Conservation (phyloP, 2,113 vertebrate genomes). For the Aspidoscelis tigris region DNA sequence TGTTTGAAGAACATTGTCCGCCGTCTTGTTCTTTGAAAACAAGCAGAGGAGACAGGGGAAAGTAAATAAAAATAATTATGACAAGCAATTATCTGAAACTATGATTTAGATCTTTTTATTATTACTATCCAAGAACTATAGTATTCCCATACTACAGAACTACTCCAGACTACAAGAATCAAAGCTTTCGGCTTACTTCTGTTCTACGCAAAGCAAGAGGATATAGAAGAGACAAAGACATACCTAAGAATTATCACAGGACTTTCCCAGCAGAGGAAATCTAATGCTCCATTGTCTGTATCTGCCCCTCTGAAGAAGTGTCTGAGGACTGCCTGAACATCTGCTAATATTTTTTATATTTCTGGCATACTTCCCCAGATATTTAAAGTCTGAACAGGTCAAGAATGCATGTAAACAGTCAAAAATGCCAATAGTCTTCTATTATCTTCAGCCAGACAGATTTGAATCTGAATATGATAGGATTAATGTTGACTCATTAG, state of each 20-base stretch:
- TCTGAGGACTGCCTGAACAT: no score
- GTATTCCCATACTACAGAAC: not conserved
- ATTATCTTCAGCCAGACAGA: not conserved
- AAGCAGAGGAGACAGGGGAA: no score
- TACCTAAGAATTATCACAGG: not conserved
- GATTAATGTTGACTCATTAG: no score
- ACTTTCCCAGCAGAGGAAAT: not conserved
- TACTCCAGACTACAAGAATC: not conserved
- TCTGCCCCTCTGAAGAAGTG: not conserved
- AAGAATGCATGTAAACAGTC: not conserved
- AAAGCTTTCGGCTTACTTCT: not conserved
- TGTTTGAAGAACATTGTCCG: no score
- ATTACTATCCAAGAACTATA: no score
- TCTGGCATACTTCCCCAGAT: not conserved
- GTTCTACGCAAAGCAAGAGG: not conserved
- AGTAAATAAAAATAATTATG: no score
- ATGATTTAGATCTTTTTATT: not conserved
- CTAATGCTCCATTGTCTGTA: not conserved
- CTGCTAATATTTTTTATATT: not conserved
- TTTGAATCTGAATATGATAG: no score
- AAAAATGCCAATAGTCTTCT: not conserved
- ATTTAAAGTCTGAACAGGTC: not conserved
- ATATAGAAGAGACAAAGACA: not conserved
- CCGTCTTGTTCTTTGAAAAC: no score
- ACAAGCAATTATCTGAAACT: not conserved